Evolutionary conservation across 2,113 vertebrate species (phyloP).

Genomic region (Heptranchias perlo): DNA sequence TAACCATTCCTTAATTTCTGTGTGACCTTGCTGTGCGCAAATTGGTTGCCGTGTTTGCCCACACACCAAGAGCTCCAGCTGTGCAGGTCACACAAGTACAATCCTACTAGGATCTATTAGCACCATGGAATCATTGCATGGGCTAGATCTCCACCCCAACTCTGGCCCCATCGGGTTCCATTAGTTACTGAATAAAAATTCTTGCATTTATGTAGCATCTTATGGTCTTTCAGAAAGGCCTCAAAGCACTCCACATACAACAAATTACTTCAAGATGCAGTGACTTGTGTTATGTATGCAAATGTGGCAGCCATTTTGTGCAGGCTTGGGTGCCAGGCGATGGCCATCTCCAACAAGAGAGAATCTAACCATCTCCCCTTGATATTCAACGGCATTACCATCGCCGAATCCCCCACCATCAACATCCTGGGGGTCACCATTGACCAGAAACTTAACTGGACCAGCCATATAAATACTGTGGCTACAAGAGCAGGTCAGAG

Average conservation of each 20-base stretch:
- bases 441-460: too few species aligned
- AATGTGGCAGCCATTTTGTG: neutral
- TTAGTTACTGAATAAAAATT: too few species aligned
- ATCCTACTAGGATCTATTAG: neutral
- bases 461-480: too few species aligned
- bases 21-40: neutral
- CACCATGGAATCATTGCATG: neutral
- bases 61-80: neutral
- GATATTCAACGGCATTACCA: too few species aligned
- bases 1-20: neutral
- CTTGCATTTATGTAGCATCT: too few species aligned
- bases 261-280: too few species aligned
- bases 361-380: too few species aligned
- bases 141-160: neutral
- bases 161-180: neutral
- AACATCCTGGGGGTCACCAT: too few species aligned
- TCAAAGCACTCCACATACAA: neutral
- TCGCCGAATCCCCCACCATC: too few species aligned
- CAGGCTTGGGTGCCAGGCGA: too few species aligned
- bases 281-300: neutral
- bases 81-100: neutral
- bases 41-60: neutral
- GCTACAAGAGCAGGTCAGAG: too few species aligned
- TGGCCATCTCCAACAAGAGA: too few species aligned
- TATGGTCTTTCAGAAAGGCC: neutral